Evolutionary conservation across 2,113 vertebrate species (phyloP).

Genomic region (Suricata suricatta): DNA sequence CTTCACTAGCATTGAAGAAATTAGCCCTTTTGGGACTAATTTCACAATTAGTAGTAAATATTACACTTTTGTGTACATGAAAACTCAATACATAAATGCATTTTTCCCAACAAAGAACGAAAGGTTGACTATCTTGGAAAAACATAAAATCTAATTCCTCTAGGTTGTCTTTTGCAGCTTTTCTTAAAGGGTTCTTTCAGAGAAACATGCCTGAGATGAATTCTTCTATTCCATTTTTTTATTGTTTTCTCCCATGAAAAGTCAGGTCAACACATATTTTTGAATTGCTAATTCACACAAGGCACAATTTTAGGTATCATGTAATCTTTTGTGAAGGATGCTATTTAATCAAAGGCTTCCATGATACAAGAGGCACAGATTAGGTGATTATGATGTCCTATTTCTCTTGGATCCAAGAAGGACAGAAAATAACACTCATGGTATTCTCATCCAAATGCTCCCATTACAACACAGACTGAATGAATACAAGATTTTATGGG

Average conservation of each 20-base stretch:
- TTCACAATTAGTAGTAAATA: neutral
- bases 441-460: neutral
- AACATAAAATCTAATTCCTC: neutral
- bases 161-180: neutral
- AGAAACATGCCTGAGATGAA: neutral
- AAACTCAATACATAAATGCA: neutral
- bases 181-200: neutral
- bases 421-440: neutral
- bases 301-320: neutral
- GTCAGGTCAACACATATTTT: neutral
- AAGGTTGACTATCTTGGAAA: neutral
- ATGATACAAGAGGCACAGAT: neutral
- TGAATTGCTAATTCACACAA: neutral
- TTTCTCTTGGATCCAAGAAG: neutral
- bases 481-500: neutral
- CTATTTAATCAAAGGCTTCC: neutral
- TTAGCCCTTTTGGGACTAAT: neutral
- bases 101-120: neutral
- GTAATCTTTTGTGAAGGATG: neutral
- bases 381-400: neutral
- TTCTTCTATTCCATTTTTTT: neutral
- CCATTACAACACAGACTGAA: neutral
- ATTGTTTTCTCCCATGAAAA: neutral
- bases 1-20: neutral
- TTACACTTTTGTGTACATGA: neutral